phyloP scores from a whole-genome alignment of 2,797 vertebrate species.

The Mallotus villosus region DNA sequence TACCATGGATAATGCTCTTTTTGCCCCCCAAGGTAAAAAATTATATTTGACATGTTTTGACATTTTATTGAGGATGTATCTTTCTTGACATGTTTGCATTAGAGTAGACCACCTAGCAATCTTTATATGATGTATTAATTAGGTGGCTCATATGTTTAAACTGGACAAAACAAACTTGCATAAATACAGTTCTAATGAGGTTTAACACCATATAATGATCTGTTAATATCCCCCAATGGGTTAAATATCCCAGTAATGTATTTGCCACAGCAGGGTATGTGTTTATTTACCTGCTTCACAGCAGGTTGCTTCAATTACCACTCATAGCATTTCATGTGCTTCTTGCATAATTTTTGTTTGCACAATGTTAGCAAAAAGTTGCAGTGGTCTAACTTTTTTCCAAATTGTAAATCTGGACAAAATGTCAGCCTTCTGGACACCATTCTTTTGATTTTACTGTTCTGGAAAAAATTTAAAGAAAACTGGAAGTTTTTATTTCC shows the following conservation, averaged over 20 bases:
- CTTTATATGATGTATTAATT: conserved; percentile 12
- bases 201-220: conserved; percentile 53
- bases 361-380: too few relatives aligned
- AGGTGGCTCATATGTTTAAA: conserved; percentile 13
- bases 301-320: conserved; percentile 30
- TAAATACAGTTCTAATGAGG: conserved; percentile 51
- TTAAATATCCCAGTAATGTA: conserved; percentile 48
- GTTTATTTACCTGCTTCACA: conserved; percentile 44
- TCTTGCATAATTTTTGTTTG: too few relatives aligned
- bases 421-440: too few relatives aligned
- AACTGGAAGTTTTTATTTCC: too few relatives aligned
- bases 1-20: conserved; percentile 45
- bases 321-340: too few relatives aligned
- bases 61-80: conserved; percentile 35
- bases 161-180: conserved; percentile 15
- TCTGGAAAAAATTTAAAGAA: too few relatives aligned
- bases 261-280: conserved; percentile 50
- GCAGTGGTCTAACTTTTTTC: too few relatives aligned
- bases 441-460: too few relatives aligned
- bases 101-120: conserved; percentile 33
- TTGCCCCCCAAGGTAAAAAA: conserved; percentile 21
- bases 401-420: too few relatives aligned
- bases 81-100: conserved; percentile 35
- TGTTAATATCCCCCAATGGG: conserved; percentile 51
- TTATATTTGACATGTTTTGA: conserved; percentile 51